Evolutionary conservation across 2,113 vertebrate genomes (phyloP).

Genomic region (Amazona vittata): DNA sequence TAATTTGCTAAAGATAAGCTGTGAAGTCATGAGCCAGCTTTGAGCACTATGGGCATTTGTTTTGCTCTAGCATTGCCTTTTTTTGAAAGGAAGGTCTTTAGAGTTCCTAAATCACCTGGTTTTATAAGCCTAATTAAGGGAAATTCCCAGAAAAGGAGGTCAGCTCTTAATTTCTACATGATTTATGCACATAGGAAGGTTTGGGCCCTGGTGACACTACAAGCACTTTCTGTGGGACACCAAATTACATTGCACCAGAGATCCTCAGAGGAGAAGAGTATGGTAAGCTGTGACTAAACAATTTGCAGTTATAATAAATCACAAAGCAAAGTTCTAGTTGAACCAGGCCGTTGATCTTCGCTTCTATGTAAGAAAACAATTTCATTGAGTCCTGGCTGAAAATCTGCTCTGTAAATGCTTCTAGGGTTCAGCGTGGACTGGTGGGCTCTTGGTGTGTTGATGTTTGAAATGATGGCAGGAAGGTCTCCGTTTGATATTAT

Average conservation of each 20-base stretch:
- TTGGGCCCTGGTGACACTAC: conserved; percentile 97
- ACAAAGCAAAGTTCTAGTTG: neutral
- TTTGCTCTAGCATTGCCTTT: neutral
- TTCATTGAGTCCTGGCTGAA: neutral
- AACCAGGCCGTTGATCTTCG: neutral
- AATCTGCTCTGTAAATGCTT: neutral
- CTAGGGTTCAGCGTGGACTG: conserved; percentile 98
- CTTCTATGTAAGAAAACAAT: neutral
- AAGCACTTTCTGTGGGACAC: conserved; percentile 97
- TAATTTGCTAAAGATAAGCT: neutral
- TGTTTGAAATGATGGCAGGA: conserved; percentile 99
- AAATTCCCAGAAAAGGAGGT: neutral
- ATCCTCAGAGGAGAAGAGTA: conserved; percentile 98
- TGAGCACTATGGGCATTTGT: neutral
- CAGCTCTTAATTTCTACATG: neutral
- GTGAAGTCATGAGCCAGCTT: neutral
- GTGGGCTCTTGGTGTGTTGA: conserved; percentile 97
- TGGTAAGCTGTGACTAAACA: conserved; percentile 74
- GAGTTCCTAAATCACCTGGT: neutral
- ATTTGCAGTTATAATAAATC: neutral
- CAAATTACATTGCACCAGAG: conserved; percentile 97
- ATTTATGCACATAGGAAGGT: conserved; percentile 84
- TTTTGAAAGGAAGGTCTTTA: neutral
- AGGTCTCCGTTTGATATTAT: conserved; percentile 97
- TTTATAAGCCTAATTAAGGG: neutral